Evolutionary conservation across 2,888 invertebrate species (phyloP).

Genomic region (Drosophila paracracens): DNA sequence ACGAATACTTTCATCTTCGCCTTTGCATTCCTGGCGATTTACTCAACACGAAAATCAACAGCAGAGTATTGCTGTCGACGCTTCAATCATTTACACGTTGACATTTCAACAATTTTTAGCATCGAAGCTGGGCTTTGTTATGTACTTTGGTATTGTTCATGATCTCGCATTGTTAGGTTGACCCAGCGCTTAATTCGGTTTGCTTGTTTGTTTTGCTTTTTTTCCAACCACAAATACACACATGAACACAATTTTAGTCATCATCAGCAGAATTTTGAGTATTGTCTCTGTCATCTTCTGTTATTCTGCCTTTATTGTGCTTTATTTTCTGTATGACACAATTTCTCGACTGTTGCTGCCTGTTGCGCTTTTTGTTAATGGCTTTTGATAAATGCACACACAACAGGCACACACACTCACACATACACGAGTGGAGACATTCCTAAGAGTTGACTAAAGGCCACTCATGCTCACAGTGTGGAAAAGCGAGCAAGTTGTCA

Average conservation of each 20-base stretch:
- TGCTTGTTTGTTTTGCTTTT: conserved; percentile 45
- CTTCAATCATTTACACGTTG: conserved; percentile 42
- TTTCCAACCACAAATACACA: conserved; percentile 26
- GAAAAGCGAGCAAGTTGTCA: conserved; percentile 51
- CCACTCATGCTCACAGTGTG: conserved; percentile 43
- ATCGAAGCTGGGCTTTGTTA: conserved; percentile 20
- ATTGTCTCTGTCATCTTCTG: conserved; percentile 41
- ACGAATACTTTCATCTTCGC: conserved; percentile 35
- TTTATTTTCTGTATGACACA: conserved; percentile 77
- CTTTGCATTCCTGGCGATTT: conserved; percentile 46
- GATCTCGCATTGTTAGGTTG: conserved; percentile 41
- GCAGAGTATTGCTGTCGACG: conserved; percentile 14
- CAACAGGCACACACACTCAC: conserved; percentile 4
- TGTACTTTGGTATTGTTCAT: conserved; percentile 39
- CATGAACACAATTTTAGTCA: conserved; percentile 61
- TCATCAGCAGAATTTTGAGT: conserved; percentile 65
- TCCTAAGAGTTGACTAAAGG: conserved; percentile 74
- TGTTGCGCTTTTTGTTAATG: conserved; percentile 62
- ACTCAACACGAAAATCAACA: conserved; percentile 33
- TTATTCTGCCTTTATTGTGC: conserved; percentile 38
- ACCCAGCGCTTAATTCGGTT: conserved; percentile 35
- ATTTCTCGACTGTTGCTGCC: conserved; percentile 64
- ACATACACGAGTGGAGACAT: conserved; percentile 45
- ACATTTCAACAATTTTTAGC: background rate
- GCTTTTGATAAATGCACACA: conserved; percentile 58